Conservation (phyloP, 2,888 invertebrate genomes). For the Dynastes maya region DNA sequence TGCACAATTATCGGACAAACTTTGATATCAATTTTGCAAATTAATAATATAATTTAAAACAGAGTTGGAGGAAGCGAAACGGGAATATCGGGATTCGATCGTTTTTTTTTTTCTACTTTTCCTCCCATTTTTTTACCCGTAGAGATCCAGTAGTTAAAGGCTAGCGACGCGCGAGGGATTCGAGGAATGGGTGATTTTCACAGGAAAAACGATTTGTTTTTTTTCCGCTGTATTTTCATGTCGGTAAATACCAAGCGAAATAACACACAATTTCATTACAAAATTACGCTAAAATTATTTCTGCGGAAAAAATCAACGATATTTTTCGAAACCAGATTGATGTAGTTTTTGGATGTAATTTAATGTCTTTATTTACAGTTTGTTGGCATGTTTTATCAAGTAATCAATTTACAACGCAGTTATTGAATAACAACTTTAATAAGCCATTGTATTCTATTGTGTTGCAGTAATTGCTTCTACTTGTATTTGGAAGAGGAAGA, state of each 20-base stretch:
- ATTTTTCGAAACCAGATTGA: too few relatives aligned
- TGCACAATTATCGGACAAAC: constrained; percentile 70
- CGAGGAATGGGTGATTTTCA: not conserved
- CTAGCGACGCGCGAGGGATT: constrained; percentile 1
- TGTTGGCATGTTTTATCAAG: too few relatives aligned
- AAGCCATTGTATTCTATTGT: too few relatives aligned
- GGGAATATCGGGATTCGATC: not conserved
- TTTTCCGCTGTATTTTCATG: not conserved
- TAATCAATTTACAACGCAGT: too few relatives aligned
- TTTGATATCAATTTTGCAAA: constrained; percentile 67
- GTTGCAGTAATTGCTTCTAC: too few relatives aligned
- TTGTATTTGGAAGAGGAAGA: too few relatives aligned
- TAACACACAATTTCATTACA: constrained; percentile 10
- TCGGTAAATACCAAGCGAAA: not conserved
- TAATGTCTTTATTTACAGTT: too few relatives aligned
- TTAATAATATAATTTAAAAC: constrained; percentile 46
- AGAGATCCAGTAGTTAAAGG: not conserved
- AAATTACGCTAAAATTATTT: not conserved
- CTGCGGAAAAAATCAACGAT: too few relatives aligned
- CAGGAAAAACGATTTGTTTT: not conserved
- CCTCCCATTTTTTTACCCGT: not conserved
- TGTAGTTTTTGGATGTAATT: too few relatives aligned
- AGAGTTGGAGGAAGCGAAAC: not conserved
- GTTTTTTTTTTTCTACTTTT: not conserved
- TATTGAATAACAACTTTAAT: too few relatives aligned